A percentile compares a stretch with the other conserved stretches of the same genome.
phyloP scores from a whole-genome alignment of 2,797 vertebrate genomes.

The Dicrostonyx torquatus region DNA sequence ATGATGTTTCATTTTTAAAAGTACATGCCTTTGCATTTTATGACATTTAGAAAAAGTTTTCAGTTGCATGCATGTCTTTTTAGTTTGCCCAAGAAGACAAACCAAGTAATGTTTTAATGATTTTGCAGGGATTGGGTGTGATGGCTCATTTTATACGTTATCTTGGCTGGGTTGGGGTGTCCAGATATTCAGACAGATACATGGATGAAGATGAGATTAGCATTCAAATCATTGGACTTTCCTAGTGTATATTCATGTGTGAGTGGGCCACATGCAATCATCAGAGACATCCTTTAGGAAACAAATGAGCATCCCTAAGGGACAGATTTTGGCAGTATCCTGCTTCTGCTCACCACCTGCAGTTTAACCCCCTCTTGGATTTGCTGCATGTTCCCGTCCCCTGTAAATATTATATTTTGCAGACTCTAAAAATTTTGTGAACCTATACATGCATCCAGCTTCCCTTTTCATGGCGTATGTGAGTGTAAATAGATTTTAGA shows the following conservation, averaged over 20 bases:
- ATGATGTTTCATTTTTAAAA: constrained; percentile 33
- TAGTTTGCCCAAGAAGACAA: neutral
- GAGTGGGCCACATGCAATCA: neutral
- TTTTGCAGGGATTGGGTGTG: neutral
- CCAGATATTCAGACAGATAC: neutral
- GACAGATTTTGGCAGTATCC: neutral
- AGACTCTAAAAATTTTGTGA: neutral
- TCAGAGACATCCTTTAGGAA: neutral
- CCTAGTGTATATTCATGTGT: neutral
- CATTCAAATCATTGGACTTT: neutral
- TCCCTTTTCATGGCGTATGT: neutral
- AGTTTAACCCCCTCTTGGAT: neutral
- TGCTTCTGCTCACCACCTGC: neutral
- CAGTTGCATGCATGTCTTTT: neutral
- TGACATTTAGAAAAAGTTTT: neutral
- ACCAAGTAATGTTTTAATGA: neutral
- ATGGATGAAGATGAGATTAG: neutral
- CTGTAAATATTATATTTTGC: neutral
- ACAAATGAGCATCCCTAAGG: neutral
- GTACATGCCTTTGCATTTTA: neutral
- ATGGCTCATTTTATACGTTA: neutral
- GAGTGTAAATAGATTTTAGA: neutral
- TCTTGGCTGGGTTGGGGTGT: neutral
- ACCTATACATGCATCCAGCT: neutral
- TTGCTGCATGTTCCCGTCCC: neutral